Evolutionary conservation across 2,888 invertebrate species (phyloP).

Genomic region (Nomada lathburiana): DNA sequence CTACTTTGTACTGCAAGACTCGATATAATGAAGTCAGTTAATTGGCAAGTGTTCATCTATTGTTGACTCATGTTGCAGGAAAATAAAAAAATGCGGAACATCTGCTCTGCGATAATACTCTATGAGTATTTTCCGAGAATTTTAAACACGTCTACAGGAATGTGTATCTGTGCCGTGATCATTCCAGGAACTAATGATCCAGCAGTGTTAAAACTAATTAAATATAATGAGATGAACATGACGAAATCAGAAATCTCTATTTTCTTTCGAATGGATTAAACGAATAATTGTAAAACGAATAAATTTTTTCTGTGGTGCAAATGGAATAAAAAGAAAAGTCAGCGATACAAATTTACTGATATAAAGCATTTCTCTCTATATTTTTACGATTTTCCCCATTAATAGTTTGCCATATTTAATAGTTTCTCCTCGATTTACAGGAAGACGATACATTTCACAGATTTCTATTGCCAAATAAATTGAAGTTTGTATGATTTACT

Average conservation of each 20-base stretch:
- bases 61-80: not conserved
- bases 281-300: too few species aligned
- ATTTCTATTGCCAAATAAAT: not conserved
- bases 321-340: too few species aligned
- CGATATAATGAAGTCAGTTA: not conserved
- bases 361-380: not conserved
- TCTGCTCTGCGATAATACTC: not conserved
- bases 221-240: not conserved
- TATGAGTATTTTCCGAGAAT: not conserved
- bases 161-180: not conserved
- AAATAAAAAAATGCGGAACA: not conserved
- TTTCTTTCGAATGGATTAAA: too few species aligned
- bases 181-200: not conserved
- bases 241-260: too few species aligned
- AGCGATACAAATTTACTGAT: too few species aligned
- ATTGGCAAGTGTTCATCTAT: constrained; percentile 1
- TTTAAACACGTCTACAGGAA: too few species aligned
- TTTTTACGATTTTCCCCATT: too few species aligned
- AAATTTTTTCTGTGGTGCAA: not conserved
- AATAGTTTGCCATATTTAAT: not conserved
- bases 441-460: not conserved
- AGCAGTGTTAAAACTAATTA: not conserved
- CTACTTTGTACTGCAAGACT: not conserved
- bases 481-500: too few species aligned
- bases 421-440: not conserved